phyloP scores from a whole-genome alignment of 2,888 invertebrate species.

The Drosophila paracracens region DNA sequence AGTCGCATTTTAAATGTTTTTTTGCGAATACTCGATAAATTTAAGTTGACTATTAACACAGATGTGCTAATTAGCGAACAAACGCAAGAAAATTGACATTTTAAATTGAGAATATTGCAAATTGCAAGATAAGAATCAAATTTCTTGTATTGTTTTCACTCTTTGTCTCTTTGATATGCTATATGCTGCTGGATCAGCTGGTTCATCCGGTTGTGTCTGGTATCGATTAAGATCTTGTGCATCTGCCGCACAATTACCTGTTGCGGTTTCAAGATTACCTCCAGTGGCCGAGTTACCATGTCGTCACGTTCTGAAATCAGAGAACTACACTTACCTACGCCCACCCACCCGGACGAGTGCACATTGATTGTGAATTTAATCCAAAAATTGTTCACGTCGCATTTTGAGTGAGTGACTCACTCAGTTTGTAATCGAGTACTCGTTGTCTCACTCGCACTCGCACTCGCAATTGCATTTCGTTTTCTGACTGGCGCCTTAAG shows the following conservation, averaged over 20 bases:
- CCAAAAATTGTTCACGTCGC: conserved; percentile 41
- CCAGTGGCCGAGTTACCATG: conserved; percentile 18
- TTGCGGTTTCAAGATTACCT: conserved; percentile 1
- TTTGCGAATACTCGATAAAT: neutral
- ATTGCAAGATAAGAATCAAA: neutral
- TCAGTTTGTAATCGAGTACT: conserved; percentile 25
- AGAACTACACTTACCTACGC: neutral
- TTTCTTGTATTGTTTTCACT: neutral
- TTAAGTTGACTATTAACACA: neutral
- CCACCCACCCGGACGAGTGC: conserved; percentile 12
- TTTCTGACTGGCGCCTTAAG: conserved; percentile 13
- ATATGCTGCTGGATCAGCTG: neutral
- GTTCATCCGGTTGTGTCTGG: neutral
- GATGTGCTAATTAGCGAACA: conserved; percentile 16
- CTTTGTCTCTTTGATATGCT: neutral
- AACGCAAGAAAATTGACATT: neutral
- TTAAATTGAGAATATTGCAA: neutral
- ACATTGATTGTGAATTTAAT: conserved; percentile 30
- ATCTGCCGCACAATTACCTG: neutral
- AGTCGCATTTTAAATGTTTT: neutral
- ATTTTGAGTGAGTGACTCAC: conserved; percentile 14
- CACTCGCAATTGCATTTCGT: neutral
- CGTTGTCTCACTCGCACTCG: neutral
- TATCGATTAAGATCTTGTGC: neutral
- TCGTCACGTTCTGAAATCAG: conserved; percentile 41